Conservation (phyloP, 2,797 vertebrate species). For the Cirrhinus mrigala region DNA sequence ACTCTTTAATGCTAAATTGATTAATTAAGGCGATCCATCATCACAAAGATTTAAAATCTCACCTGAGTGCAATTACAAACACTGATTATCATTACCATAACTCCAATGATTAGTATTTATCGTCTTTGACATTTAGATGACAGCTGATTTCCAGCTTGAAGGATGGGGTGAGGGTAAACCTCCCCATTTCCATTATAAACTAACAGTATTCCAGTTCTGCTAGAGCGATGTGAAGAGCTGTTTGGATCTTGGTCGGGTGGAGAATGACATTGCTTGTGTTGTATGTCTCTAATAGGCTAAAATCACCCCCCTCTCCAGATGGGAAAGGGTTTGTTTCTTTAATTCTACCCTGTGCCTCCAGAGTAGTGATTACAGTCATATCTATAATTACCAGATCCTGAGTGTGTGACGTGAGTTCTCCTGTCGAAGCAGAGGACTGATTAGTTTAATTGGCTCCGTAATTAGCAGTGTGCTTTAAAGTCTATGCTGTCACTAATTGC, state of each 20-base stretch:
- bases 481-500: slow-evolving; percentile 57
- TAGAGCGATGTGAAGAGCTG: slow-evolving; percentile 18
- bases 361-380: slow-evolving; percentile 59
- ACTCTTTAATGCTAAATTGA: background rate
- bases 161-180: background rate
- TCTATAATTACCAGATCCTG: slow-evolving; percentile 64
- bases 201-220: background rate
- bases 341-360: slow-evolving; percentile 47
- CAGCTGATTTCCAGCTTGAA: background rate
- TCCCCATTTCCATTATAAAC: background rate
- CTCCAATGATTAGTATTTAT: slow-evolving; percentile 16
- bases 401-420: slow-evolving; percentile 56
- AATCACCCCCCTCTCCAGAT: slow-evolving; percentile 50
- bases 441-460: slow-evolving; percentile 62
- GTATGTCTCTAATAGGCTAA: slow-evolving; percentile 45
- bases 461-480: slow-evolving; percentile 58
- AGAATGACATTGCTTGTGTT: slow-evolving; percentile 41
- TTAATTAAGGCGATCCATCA: slow-evolving; percentile 6
- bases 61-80: slow-evolving; percentile 20
- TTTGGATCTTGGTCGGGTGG: slow-evolving; percentile 18
- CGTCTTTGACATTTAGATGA: slow-evolving; percentile 32
- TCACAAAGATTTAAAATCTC: slow-evolving; percentile 12
- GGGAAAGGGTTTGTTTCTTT: slow-evolving; percentile 49
- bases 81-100: slow-evolving; percentile 20
- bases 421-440: slow-evolving; percentile 57